Evolutionary conservation across 2,888 invertebrate genomes (phyloP), one percentile per base, ranked within the genome.

Genomic region (Platynereis dumerilii): DNA sequence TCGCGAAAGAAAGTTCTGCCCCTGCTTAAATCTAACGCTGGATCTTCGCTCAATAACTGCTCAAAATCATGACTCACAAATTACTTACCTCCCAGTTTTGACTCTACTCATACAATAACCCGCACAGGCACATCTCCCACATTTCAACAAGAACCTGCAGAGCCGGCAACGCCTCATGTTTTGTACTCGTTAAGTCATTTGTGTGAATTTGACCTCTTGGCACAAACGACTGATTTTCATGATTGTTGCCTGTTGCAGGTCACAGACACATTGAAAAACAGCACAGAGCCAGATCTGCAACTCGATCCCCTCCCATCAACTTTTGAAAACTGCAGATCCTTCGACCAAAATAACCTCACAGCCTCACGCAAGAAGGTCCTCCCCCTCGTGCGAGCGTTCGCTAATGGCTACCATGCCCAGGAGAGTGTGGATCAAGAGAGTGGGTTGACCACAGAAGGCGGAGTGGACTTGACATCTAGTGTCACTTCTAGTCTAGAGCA

Each of bases 1-100:
- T 80, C 80, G 1, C 67, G 83, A n/a, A 84, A 84, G 73, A 71
- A 76, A 62, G 76, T 84, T 53, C 69, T 83, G 53, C 83, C 83
- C 0, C 62, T 81, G 22, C 34, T 63, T 42, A 63, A 63, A 24
- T 45, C 48, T 12, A 3, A 48, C 22, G 17, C 2, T 2, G 58
- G 2, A 56, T 7, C 27, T 20, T 28, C 15, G 12, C n/a, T 55
- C 5, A 15, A 15, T 55, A 55, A 7, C 57, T 5, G 20, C 29
- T 57, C 5, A n/a, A 26, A 28, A 17, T 29, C 17, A 28, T n/a
- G 12, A 20, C 58, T 42, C 20, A 58, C n/a, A 39, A 2, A 12
- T 24, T 3, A 48, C 7, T 10, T 48, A 3, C 48, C 48, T 10
- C 22, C 22, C 48, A 12, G 7, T 7, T 34, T 7, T 7, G 34